Conservation (phyloP, 2,888 invertebrate species). For the Caenorhabditis becei region DNA sequence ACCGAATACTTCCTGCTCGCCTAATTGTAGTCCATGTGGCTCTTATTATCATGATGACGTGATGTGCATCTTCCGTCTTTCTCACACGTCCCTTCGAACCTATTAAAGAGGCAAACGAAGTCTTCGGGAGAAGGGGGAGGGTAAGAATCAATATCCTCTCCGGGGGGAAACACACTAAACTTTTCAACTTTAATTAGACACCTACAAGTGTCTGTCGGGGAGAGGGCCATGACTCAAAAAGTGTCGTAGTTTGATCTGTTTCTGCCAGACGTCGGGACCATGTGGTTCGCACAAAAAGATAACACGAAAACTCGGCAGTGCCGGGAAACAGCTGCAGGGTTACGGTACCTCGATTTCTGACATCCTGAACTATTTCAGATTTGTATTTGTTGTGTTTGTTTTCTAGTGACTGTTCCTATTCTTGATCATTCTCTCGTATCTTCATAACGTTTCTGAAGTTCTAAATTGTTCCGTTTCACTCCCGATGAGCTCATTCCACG, state of each 20-base stretch:
- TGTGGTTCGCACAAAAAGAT: not conserved
- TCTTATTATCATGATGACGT: conserved; percentile 45
- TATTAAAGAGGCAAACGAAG: conserved; percentile 30
- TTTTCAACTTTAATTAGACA: conserved; percentile 59
- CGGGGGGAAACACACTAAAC: conserved; percentile 29
- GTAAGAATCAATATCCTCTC: conserved; percentile 47
- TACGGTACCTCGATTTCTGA: no score
- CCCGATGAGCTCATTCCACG: no score
- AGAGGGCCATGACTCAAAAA: conserved; percentile 30
- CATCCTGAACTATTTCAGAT: no score
- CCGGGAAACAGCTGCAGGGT: no score
- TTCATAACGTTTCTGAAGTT: no score
- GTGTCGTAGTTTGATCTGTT: conserved; percentile 43
- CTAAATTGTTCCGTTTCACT: no score
- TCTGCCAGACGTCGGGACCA: conserved; percentile 10
- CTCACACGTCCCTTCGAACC: conserved; percentile 40
- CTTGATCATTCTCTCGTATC: no score
- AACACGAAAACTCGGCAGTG: not conserved
- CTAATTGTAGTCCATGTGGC: conserved; percentile 32
- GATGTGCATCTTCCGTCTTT: conserved; percentile 37
- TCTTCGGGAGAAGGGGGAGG: conserved; percentile 3
- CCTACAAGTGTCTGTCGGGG: conserved; percentile 28
- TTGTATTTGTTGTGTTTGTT: no score
- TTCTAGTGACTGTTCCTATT: no score
- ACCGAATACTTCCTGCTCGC: conserved; percentile 1